Percentiles rank a stretch among this genome's conserved stretches.
These are phyloP conservation scores for Diadophis punctatus DNA, from an alignment of 2,113 vertebrate species.

Conservation along the genomic window DNA sequence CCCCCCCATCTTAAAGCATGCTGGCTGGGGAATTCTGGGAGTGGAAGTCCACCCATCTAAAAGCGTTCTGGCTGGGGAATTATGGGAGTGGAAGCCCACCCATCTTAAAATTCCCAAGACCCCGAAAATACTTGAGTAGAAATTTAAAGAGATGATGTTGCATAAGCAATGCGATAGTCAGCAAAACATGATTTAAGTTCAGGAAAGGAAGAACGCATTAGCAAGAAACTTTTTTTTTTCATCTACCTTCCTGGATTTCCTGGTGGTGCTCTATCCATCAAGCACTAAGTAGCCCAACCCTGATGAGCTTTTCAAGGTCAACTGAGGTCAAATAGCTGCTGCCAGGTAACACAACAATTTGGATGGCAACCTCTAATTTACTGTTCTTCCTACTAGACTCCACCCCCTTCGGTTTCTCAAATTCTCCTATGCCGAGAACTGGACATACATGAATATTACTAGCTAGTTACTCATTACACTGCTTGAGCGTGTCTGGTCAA, in stretches of 20 bases:
- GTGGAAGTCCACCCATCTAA: neutral
- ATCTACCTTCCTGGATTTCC: neutral
- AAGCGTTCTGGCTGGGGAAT: neutral
- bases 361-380: neutral
- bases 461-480: neutral
- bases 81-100: too few species aligned
- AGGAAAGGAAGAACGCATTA: neutral
- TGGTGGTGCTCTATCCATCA: neutral
- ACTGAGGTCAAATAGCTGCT: neutral
- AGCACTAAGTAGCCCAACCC: neutral
- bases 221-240: neutral
- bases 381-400: neutral
- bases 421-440: neutral
- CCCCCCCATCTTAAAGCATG: neutral
- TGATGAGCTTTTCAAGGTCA: neutral
- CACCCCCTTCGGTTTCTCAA: neutral
- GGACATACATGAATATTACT: neutral
- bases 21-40: neutral
- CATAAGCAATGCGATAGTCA: neutral
- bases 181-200: neutral
- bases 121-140: neutral
- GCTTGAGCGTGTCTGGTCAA: neutral
- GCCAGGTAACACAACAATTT: neutral
- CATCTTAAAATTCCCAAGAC: neutral
- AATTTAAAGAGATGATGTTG: neutral